phyloP scores from a whole-genome alignment of 2,888 invertebrate species.

The Latheticus oryzae region DNA sequence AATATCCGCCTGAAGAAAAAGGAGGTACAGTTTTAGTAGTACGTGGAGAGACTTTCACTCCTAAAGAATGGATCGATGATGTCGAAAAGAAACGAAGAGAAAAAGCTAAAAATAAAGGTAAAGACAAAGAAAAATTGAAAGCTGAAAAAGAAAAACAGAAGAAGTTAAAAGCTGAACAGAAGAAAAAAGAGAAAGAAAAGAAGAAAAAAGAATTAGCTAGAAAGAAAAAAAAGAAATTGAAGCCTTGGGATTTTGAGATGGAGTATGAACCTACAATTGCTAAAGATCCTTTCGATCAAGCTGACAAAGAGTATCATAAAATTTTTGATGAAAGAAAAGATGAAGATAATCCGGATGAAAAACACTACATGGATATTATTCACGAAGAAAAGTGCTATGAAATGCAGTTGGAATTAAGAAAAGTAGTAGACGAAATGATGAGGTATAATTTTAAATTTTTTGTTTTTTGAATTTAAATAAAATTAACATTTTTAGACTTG shows the following conservation, averaged over 20 bases:
- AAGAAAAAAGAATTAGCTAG: slow-evolving; percentile 65
- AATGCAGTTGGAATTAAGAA: slow-evolving; percentile 74
- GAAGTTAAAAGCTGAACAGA: slow-evolving; percentile 52
- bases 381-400: slow-evolving; percentile 74
- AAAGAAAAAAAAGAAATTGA: slow-evolving; percentile 52
- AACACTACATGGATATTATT: slow-evolving; percentile 74
- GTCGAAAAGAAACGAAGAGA: slow-evolving; percentile 55
- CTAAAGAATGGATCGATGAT: slow-evolving; percentile 70
- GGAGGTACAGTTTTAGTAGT: slow-evolving; percentile 75
- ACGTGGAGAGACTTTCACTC: slow-evolving; percentile 71
- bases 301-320: slow-evolving; percentile 65
- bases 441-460: slow-evolving; percentile 49
- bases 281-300: slow-evolving; percentile 60
- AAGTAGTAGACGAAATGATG: slow-evolving; percentile 78
- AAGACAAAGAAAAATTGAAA: slow-evolving; percentile 48
- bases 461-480: slow-evolving; percentile 3
- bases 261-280: slow-evolving; percentile 56
- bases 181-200: slow-evolving; percentile 55
- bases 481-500: slow-evolving; percentile 55
- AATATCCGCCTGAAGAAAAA: slow-evolving; percentile 77
- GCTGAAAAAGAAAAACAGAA: slow-evolving; percentile 49
- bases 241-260: slow-evolving; percentile 53
- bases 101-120: slow-evolving; percentile 55
- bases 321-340: slow-evolving; percentile 67
- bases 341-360: slow-evolving; percentile 70